A percentile compares a stretch with the other conserved stretches of the same genome.
phyloP scores from a whole-genome alignment of 2,797 vertebrate genomes.

The Lacerta viridis region DNA sequence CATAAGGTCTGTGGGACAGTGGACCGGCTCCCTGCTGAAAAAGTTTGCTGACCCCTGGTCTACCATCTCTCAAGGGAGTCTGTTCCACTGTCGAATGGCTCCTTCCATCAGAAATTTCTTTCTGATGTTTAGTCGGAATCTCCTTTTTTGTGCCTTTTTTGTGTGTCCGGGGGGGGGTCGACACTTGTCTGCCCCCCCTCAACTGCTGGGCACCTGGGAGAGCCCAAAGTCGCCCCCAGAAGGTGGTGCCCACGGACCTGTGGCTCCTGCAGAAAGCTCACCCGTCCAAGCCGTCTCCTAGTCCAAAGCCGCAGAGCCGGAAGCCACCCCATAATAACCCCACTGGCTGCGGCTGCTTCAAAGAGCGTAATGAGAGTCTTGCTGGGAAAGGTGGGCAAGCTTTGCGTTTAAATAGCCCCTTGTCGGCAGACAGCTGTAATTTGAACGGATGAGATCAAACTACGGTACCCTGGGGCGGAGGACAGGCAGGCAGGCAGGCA shows the following conservation, averaged over 20 bases:
- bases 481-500: neutral
- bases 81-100: too few relatives aligned
- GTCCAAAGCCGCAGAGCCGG: conserved; percentile 3
- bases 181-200: neutral
- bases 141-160: too few relatives aligned
- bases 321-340: conserved; percentile 51
- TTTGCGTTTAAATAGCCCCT: conserved; percentile 52
- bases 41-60: too few relatives aligned
- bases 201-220: neutral
- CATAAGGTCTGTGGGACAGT: too few relatives aligned
- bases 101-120: too few relatives aligned
- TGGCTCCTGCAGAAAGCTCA: neutral
- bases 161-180: too few relatives aligned
- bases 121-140: too few relatives aligned
- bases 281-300: neutral
- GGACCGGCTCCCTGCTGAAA: too few relatives aligned
- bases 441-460: conserved; percentile 49
- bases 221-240: neutral
- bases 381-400: neutral
- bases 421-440: conserved; percentile 50
- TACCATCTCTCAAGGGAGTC: too few relatives aligned
- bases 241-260: neutral
- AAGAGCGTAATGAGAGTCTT: conserved; percentile 61
- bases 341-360: conserved; percentile 39
- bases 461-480: neutral